Conservation (phyloP, 2,113 vertebrate genomes). For the Strix aluco region DNA sequence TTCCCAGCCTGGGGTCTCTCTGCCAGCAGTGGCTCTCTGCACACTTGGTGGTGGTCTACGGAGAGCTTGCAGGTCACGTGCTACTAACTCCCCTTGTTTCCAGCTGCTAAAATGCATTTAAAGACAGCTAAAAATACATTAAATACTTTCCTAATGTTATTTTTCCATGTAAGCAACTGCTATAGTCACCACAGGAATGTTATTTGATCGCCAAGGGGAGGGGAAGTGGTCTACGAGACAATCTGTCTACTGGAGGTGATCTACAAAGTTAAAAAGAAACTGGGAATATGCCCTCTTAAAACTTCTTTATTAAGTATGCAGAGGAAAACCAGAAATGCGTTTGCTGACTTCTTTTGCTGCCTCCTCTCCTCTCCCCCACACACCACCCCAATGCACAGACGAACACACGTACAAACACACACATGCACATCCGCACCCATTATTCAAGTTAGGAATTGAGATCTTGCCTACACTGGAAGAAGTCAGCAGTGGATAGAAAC, state of each 20-base stretch:
- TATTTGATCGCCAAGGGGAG: slow-evolving; percentile 55
- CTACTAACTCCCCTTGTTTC: slow-evolving; percentile 38
- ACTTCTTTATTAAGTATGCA: background rate
- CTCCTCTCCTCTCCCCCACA: background rate
- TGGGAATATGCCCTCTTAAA: background rate
- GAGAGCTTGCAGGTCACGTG: background rate
- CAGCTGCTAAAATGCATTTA: slow-evolving; percentile 69
- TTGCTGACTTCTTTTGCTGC: background rate
- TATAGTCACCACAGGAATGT: slow-evolving; percentile 66
- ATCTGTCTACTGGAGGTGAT: slow-evolving; percentile 54
- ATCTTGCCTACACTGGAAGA: background rate
- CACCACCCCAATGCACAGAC: fast-evolving
- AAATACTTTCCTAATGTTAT: slow-evolving; percentile 67
- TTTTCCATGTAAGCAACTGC: slow-evolving; percentile 72
- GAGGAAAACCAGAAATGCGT: background rate
- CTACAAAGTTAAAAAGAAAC: slow-evolving; percentile 34
- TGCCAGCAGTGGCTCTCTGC: background rate
- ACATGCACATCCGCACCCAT: fast-evolving
- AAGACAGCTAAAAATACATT: slow-evolving; percentile 70
- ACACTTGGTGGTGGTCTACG: background rate
- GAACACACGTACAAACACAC: background rate
- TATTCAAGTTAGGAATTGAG: background rate
- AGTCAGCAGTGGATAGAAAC: background rate
- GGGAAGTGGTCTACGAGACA: slow-evolving; percentile 48
- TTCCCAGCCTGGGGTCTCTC: background rate